Evolutionary conservation across 2,888 invertebrate genomes (phyloP), one percentile per base, ranked within the genome.

Genomic region (Trachelus tabidus): DNA sequence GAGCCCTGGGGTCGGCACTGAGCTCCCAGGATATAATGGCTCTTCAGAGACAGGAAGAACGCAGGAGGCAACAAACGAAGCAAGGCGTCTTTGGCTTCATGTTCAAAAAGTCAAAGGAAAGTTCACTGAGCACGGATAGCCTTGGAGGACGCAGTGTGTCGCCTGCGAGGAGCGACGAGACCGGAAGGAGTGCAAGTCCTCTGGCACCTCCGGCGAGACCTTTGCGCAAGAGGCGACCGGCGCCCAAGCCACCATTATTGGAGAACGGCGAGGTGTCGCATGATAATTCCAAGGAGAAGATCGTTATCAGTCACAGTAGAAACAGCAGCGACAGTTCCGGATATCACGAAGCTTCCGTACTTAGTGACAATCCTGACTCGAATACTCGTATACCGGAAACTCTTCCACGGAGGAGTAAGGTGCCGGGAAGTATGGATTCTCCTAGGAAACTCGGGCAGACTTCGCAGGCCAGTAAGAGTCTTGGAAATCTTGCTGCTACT

Each of bases 251-350:
- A 0, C 94, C 94, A 15, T 81, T 84, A 12, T 78, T 77, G 33
- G 76, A 77, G 34, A 89, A 88, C 75, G 89, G 90, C 80, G 81
- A 80, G 82, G 85, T 81, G 78, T 79, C 68, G 89, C 89, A 83
- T 88, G 87, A 81, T 84, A 87, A 73, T 81, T 73, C 85, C 40
- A 90, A 89, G 73, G 89, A 89, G n/a, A 90, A 92, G 87, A 86
- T 94, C 86, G 91, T 93, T 71, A 94, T 94, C 80, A 94, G 93
- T 85, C 95, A 95, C 92, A 95, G 95, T 71, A 92, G 95, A 81
- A 95, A 95, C 87, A 95, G 95, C 90, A 95, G 95, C 81, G 95
- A 95, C 89, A 95, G 95, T 84, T 95, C 95, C 79, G 95, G 95
- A 1, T 95, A 95, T 88, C 95, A 95, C 88, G 95, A 95, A 88